A percentile compares a stretch with the other conserved stretches of the same genome.
phyloP scores from a whole-genome alignment of 2,888 invertebrate genomes.

The Baccha elongata region DNA sequence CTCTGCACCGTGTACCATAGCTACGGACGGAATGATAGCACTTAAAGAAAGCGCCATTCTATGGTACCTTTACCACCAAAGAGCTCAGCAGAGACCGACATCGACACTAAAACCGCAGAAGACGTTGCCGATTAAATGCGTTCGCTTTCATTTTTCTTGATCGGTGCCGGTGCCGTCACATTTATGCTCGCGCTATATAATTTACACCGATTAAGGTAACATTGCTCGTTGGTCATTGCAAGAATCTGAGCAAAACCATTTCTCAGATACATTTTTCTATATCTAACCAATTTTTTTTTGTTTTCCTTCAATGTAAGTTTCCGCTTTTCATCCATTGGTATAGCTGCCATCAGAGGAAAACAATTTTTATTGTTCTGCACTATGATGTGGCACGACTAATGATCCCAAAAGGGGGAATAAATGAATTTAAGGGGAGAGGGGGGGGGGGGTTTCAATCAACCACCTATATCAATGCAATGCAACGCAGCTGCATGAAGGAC shows the following conservation, averaged over 20 bases:
- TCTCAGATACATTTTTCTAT: constrained; percentile 27
- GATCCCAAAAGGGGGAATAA: not conserved
- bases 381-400: constrained; percentile 16
- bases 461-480: constrained; percentile 31
- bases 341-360: not conserved
- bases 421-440: not conserved
- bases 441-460: not conserved
- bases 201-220: constrained; percentile 57
- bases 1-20: not conserved
- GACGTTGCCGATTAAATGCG: constrained; percentile 20
- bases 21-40: not conserved
- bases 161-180: constrained; percentile 59
- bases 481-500: constrained; percentile 64
- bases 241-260: constrained; percentile 4
- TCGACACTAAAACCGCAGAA: not conserved
- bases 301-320: constrained; percentile 40
- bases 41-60: constrained; percentile 31
- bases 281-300: not conserved
- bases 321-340: constrained; percentile 43
- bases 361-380: constrained; percentile 15
- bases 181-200: constrained; percentile 57
- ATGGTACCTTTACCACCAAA: not conserved
- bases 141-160: constrained; percentile 53
- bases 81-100: not conserved
- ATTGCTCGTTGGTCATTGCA: not conserved